Percentiles rank a stretch among this genome's conserved stretches.
Evolutionary conservation across 2,888 invertebrate genomes (phyloP).

Genomic region (Diplolepis rosae): DNA sequence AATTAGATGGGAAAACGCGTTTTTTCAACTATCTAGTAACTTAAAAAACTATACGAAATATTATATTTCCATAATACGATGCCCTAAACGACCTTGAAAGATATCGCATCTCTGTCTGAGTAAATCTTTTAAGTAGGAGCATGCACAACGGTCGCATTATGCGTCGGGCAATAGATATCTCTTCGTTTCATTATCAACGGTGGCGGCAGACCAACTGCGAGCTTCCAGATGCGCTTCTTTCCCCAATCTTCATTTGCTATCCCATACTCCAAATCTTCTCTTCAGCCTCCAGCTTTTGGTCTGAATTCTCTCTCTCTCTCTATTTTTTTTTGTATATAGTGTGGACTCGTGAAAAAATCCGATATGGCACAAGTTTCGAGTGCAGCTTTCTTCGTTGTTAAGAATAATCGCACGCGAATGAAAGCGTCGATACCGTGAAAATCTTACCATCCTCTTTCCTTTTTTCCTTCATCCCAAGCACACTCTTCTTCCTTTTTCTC

Average conservation of each 20-base stretch:
- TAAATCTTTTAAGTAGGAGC: slow-evolving; percentile 36
- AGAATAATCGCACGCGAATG: neutral
- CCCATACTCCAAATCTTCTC: slow-evolving; percentile 15
- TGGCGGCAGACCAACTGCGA: slow-evolving; percentile 47
- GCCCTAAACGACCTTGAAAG: slow-evolving; percentile 15
- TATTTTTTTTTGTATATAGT: slow-evolving; percentile 36
- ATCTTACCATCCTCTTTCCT: neutral
- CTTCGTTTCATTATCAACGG: slow-evolving; percentile 44
- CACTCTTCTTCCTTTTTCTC: slow-evolving; percentile 30
- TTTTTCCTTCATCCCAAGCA: slow-evolving; percentile 15
- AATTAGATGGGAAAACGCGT: too few species aligned
- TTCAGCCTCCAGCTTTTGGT: slow-evolving; percentile 42
- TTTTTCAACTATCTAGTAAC: too few species aligned
- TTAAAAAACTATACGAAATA: slow-evolving; percentile 12
- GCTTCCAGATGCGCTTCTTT: slow-evolving; percentile 54
- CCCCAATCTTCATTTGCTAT: slow-evolving; percentile 36
- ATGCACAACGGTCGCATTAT: slow-evolving; percentile 56
- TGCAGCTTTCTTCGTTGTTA: slow-evolving; percentile 1
- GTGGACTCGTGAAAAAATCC: neutral
- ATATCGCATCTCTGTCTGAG: neutral
- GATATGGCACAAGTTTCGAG: neutral
- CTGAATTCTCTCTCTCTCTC: slow-evolving; percentile 57
- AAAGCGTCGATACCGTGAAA: neutral
- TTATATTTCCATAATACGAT: slow-evolving; percentile 1
- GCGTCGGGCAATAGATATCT: slow-evolving; percentile 45